Evolutionary conservation across 1,140 invertebrate species (phyloP).

Genomic region (Habropoda laboriosa): DNA sequence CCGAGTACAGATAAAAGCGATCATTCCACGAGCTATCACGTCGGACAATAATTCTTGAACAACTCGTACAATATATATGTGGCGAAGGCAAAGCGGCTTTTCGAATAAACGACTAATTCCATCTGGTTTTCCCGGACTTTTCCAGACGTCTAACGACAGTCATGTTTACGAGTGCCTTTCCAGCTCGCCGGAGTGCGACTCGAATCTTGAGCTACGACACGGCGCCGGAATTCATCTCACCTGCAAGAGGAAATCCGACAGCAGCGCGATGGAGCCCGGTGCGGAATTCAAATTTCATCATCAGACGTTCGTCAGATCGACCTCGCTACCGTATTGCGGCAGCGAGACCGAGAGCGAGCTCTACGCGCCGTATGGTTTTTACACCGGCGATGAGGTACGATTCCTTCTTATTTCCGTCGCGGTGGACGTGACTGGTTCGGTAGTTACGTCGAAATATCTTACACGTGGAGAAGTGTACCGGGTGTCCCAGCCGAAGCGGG

Average conservation of each 20-base stretch:
- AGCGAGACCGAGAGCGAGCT: constrained; percentile 92
- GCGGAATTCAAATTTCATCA: constrained; percentile 78
- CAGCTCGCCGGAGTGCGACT: constrained; percentile 86
- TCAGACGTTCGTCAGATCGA: constrained; percentile 80
- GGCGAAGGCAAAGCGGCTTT: no score
- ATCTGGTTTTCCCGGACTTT: neutral
- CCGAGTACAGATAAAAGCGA: no score
- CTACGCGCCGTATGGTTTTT: constrained; percentile 90
- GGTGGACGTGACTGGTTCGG: neutral
- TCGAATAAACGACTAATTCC: neutral
- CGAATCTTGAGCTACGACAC: constrained; percentile 78
- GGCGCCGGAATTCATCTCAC: constrained; percentile 60
- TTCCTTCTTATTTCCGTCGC: neutral
- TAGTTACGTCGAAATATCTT: neutral
- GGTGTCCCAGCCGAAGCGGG: no score
- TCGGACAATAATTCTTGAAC: neutral
- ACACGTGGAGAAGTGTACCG: no score
- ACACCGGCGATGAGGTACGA: constrained; percentile 80
- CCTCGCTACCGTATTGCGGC: constrained; percentile 89
- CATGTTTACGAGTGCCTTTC: constrained; percentile 86
- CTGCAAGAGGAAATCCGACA: constrained; percentile 81
- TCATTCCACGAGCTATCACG: no score
- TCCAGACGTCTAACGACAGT: constrained; percentile 76
- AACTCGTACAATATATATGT: no score
- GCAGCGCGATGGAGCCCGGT: constrained; percentile 78